These are phyloP conservation scores for Drosophila eohydei DNA, from an alignment of 2,888 invertebrate genomes.

Conservation along the genomic window DNA sequence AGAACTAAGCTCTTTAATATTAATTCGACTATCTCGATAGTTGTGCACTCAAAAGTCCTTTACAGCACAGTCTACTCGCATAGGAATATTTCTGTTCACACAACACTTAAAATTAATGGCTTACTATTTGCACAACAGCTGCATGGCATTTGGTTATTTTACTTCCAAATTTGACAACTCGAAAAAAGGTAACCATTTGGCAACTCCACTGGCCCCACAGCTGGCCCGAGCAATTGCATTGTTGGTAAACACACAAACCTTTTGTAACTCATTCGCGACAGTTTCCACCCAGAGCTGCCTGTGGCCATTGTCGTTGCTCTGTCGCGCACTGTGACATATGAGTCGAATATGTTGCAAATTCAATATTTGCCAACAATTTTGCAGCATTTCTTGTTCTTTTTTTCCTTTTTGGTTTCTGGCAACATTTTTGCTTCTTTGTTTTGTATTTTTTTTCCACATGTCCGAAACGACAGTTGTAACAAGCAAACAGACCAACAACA, in stretches of 20 bases:
- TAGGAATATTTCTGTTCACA: constrained; percentile 13
- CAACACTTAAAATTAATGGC: constrained; percentile 74
- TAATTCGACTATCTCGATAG: neutral
- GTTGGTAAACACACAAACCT: constrained; percentile 80
- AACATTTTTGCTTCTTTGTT: constrained; percentile 24
- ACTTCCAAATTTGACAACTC: constrained; percentile 38
- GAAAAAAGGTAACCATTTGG: constrained; percentile 43
- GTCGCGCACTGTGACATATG: constrained; percentile 68
- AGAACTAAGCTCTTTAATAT: neutral
- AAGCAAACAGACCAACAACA: constrained; percentile 57
- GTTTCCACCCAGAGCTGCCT: neutral
- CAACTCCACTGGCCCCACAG: constrained; percentile 9
- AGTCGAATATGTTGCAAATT: constrained; percentile 84
- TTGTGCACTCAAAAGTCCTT: neutral
- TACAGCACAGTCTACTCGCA: neutral
- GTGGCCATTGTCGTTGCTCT: constrained; percentile 35
- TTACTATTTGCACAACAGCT: constrained; percentile 75
- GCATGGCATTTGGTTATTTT: constrained; percentile 63
- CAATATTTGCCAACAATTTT: constrained; percentile 84
- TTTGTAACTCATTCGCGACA: constrained; percentile 74
- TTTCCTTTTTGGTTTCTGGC: constrained; percentile 41
- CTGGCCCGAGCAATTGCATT: constrained; percentile 49
- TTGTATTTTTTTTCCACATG: constrained; percentile 38
- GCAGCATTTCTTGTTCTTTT: constrained; percentile 66
- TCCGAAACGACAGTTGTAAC: constrained; percentile 67